Evolutionary conservation across 2,888 invertebrate genomes (phyloP).

Genomic region (Aproaerema taeniolella): DNA sequence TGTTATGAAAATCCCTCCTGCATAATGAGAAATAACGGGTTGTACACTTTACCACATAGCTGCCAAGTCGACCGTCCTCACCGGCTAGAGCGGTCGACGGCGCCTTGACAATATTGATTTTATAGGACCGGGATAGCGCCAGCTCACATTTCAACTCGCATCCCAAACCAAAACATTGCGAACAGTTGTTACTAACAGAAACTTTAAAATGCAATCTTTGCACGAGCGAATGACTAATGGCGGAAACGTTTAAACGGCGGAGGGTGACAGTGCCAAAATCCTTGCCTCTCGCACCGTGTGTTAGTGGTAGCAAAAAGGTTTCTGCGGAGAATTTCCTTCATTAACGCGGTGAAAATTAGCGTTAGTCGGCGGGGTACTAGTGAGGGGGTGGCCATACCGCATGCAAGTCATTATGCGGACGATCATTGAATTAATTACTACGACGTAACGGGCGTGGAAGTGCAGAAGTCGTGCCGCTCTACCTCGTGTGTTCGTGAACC

Average conservation of each 20-base stretch:
- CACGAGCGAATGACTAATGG: conserved; percentile 63
- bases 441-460: conserved; percentile 49
- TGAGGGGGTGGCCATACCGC: conserved; percentile 43
- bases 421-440: conserved; percentile 73
- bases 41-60: conserved; percentile 22
- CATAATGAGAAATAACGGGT: conserved; percentile 45
- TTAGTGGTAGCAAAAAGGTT: conserved; percentile 55
- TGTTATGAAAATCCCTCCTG: conserved; percentile 56
- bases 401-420: conserved; percentile 74
- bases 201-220: conserved; percentile 70
- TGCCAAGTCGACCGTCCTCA: conserved; percentile 28
- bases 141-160: conserved; percentile 35
- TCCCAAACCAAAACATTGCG: conserved; percentile 48
- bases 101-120: conserved; percentile 32
- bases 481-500: too few species aligned
- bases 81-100: too few species aligned
- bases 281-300: conserved; percentile 36
- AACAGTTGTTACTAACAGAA: conserved; percentile 57
- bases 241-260: conserved; percentile 53
- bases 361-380: conserved; percentile 55
- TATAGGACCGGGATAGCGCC: conserved; percentile 23
- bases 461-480: conserved; percentile 31
- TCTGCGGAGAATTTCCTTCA: conserved; percentile 55
- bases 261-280: conserved; percentile 63
- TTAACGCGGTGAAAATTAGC: conserved; percentile 63